Percentiles rank a stretch among this genome's conserved stretches.
These are phyloP conservation scores for Paraplagusia blochii DNA, from an alignment of 2,113 vertebrate species.

Conservation along the genomic window DNA sequence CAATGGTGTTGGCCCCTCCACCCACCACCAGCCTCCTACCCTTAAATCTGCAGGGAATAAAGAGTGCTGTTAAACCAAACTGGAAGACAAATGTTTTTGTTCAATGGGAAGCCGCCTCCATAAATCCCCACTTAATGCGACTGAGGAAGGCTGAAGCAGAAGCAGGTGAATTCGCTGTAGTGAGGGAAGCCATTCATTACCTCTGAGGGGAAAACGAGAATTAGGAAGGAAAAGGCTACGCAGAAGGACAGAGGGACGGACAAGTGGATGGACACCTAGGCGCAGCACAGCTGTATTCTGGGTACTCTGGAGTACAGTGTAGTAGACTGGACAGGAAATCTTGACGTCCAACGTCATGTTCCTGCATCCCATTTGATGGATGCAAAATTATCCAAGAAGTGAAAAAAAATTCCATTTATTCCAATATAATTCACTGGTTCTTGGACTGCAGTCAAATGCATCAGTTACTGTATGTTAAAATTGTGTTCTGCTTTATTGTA, in stretches of 20 bases:
- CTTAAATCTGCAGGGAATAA: constrained; percentile 75
- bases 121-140: constrained; percentile 74
- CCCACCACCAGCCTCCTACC: constrained; percentile 48
- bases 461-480: no score
- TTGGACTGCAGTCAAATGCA: no score
- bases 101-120: constrained; percentile 69
- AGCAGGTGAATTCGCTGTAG: constrained; percentile 68
- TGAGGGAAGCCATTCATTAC: constrained; percentile 64
- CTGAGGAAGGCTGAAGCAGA: constrained; percentile 64
- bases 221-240: constrained; percentile 31
- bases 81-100: constrained; percentile 77
- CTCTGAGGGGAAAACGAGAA: constrained; percentile 35
- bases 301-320: not conserved
- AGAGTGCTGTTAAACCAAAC: constrained; percentile 74
- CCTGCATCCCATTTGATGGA: constrained; percentile 1
- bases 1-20: constrained; percentile 54
- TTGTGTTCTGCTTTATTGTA: no score
- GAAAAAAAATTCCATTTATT: no score
- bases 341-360: not conserved
- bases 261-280: constrained; percentile 4
- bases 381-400: not conserved
- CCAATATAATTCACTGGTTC: no score
- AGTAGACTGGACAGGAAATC: not conserved
- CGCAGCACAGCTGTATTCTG: not conserved
- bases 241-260: constrained; percentile 50